These are phyloP conservation scores for Accipiter cooperii DNA, from an alignment of 2,113 vertebrate genomes.

Conservation along the genomic window DNA sequence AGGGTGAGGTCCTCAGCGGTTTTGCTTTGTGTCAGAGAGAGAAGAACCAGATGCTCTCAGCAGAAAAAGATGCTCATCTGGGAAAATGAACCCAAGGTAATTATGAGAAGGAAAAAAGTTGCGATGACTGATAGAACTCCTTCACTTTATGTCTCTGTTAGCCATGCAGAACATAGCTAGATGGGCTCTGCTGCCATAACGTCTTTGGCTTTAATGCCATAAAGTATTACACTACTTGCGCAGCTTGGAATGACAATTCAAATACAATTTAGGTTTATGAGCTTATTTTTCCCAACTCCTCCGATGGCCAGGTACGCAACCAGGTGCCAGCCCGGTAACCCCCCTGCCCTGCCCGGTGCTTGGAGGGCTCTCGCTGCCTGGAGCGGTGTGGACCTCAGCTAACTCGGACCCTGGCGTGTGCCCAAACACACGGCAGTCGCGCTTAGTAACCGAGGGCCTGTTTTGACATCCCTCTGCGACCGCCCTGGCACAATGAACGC, in stretches of 20 bases:
- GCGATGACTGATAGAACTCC: background rate
- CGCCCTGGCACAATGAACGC: rapidly evolving
- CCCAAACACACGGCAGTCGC: rapidly evolving
- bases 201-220: rapidly evolving
- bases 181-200: background rate
- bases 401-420: background rate
- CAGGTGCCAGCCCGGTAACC: background rate
- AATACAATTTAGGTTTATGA: background rate
- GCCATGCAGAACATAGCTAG: background rate
- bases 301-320: background rate
- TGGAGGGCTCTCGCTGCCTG: no score
- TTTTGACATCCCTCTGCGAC: no score
- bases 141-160: background rate
- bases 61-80: background rate
- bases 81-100: background rate
- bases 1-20: background rate
- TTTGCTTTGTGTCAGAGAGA: background rate
- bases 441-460: rapidly evolving
- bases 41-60: background rate
- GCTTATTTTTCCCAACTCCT: background rate
- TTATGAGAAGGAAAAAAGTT: background rate
- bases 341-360: background rate
- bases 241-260: background rate
- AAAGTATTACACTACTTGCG: background rate
- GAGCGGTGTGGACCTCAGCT: background rate